phyloP scores from a whole-genome alignment of 2,797 vertebrate genomes.

The Anguilla anguilla region DNA sequence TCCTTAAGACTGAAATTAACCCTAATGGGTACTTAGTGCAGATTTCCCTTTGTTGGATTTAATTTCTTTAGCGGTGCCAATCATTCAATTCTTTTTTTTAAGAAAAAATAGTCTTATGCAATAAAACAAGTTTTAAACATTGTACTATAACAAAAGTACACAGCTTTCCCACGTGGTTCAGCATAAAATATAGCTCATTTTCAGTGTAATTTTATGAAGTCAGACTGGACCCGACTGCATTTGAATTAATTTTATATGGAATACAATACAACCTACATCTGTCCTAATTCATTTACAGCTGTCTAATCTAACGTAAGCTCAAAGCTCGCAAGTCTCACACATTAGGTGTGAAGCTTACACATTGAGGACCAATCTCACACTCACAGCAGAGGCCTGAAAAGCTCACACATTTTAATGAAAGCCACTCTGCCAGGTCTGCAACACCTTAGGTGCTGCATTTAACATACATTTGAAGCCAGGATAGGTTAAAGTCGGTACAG shows the following conservation, averaged over 20 bases:
- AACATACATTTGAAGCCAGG: neutral
- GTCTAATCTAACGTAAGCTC: neutral
- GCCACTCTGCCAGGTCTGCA: neutral
- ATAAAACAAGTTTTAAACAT: too few relatives aligned
- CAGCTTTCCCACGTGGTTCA: too few relatives aligned
- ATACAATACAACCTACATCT: neutral
- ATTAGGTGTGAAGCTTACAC: neutral
- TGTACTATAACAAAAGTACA: too few relatives aligned
- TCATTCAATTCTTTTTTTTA: too few relatives aligned
- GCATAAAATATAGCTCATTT: too few relatives aligned
- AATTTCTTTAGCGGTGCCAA: too few relatives aligned
- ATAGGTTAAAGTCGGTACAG: neutral
- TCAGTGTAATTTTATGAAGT: too few relatives aligned
- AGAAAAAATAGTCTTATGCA: too few relatives aligned
- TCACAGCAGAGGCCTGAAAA: neutral
- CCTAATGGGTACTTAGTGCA: too few relatives aligned
- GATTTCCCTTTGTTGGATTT: too few relatives aligned
- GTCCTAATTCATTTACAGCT: neutral
- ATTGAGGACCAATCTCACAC: neutral
- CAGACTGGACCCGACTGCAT: neutral
- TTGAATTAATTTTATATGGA: neutral
- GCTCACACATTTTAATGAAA: neutral
- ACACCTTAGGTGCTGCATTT: neutral
- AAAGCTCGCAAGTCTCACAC: conserved; percentile 2
- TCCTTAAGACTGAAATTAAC: too few relatives aligned